phyloP scores from a whole-genome alignment of 2,888 invertebrate genomes.

The Choristoneura rosaceana region DNA sequence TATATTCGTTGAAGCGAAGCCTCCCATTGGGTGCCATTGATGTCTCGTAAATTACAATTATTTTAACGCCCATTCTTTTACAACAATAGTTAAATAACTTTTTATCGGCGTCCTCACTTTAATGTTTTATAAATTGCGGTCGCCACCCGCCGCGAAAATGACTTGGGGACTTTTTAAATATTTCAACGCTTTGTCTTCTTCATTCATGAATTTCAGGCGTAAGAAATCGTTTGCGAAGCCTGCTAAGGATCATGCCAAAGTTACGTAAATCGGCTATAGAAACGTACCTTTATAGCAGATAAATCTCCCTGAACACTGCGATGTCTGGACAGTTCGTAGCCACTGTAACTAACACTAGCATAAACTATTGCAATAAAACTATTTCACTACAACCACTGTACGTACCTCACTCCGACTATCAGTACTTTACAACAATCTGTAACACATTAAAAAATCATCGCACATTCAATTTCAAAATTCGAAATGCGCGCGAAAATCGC shows the following conservation, averaged over 20 bases:
- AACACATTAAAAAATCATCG: slow-evolving; percentile 62
- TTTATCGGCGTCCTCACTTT: slow-evolving; percentile 53
- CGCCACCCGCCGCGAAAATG: slow-evolving; percentile 25
- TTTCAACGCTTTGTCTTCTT: slow-evolving; percentile 34
- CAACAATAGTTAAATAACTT: slow-evolving; percentile 48
- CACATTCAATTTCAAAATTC: slow-evolving; percentile 50
- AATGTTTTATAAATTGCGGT: slow-evolving; percentile 49
- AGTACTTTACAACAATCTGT: slow-evolving; percentile 53
- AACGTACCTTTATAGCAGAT: slow-evolving; percentile 52
- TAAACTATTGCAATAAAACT: slow-evolving; percentile 21
- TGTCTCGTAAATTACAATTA: slow-evolving; percentile 34
- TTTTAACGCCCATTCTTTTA: slow-evolving; percentile 44
- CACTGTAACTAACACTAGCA: slow-evolving; percentile 32
- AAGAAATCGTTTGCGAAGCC: slow-evolving; percentile 10
- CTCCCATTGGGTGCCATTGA: not conserved
- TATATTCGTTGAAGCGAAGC: not conserved
- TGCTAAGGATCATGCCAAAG: not conserved
- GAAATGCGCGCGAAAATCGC: slow-evolving; percentile 66
- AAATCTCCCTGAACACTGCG: slow-evolving; percentile 42
- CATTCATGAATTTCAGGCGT: slow-evolving; percentile 26
- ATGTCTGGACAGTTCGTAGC: slow-evolving; percentile 17
- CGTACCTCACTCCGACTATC: slow-evolving; percentile 32
- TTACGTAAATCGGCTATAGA: slow-evolving; percentile 16
- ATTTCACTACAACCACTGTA: slow-evolving; percentile 40
- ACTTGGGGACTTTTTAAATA: slow-evolving; percentile 50